Base-by-base conservation (phyloP, 1,140 invertebrate genomes). In the Drosophila takahashii region DNA sequence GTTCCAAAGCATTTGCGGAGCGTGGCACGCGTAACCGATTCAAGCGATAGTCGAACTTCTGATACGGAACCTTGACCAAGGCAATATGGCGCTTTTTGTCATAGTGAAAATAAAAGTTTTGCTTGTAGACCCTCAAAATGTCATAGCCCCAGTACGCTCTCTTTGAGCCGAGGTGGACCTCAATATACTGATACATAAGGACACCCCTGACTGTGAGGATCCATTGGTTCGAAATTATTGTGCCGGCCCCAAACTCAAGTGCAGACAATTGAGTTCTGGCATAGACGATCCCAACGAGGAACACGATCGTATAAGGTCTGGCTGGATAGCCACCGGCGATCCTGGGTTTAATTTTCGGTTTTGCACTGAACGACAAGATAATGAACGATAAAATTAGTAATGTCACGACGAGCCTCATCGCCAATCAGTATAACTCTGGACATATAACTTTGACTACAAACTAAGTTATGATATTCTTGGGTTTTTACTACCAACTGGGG, bases 221-320 rank as follows among this genome's bases (percentile, higher is more conserved):
- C 48, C 48, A 51, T 51, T 51, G 29, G 5, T 15, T 48, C n/a
- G 48, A 51, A 7, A 51, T 51, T 5, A 51, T 6, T 11, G 48
- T 51, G 8, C 48, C 48, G 29, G 29, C 29, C 5, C 29, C 48
- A 3, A 15, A 18, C 4, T 34, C 7, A 15, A 51, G 4, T 1
- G 11, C 0, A 2, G 48, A 51, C 0, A 0, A 11, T 9, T 7
- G 15, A 8, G 8, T 34, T 34, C 16, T 5, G 29, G 15, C 9
- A 4, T 4, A 9, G 15, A 51, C 5, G 4, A 51, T 51, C 11
- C 48, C 48, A 16, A 51, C 48, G 11, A 51, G 32, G 15, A 34
- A 51, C 6, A 16, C 8, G 2, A 51, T 16, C 10, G 48, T 34
- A 51, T 15, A 51, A 2, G 29, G 27, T 5, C 34, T 7, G 48